Percentiles rank a stretch among this genome's conserved stretches.
Evolutionary conservation across 53 echinoderm and acorn worm genomes (phyloP).

Genomic region (Temnopleurus reevesii): DNA sequence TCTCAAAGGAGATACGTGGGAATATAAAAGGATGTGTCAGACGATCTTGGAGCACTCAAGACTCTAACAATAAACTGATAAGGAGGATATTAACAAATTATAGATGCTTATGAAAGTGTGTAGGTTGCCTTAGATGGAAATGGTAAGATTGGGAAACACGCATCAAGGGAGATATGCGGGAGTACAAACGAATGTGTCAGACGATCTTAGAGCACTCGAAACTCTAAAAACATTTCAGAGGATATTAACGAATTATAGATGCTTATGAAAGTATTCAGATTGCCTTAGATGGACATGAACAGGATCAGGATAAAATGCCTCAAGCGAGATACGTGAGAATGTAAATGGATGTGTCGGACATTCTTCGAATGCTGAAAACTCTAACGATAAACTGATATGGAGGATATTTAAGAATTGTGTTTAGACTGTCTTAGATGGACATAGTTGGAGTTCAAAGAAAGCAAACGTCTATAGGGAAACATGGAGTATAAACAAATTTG

Average conservation of each 20-base stretch:
- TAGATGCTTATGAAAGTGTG: slow-evolving; percentile 94
- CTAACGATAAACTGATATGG: too few relatives aligned
- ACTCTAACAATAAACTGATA: not conserved
- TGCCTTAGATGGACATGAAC: slow-evolving; percentile 96
- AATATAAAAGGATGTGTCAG: slow-evolving; percentile 89
- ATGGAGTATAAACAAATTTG: too few relatives aligned
- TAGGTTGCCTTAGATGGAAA: slow-evolving; percentile 89
- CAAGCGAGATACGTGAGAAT: slow-evolving; percentile 94
- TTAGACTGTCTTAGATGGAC: too few relatives aligned
- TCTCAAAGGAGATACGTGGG: slow-evolving; percentile 98
- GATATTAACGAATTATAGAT: slow-evolving; percentile 77
- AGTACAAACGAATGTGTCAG: slow-evolving; percentile 88
- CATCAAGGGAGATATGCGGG: slow-evolving; percentile 94
- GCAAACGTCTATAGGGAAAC: too few relatives aligned
- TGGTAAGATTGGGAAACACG: slow-evolving; percentile 87
- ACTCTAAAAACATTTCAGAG: too few relatives aligned
- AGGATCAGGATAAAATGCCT: slow-evolving; percentile 84
- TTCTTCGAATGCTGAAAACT: slow-evolving; percentile 59
- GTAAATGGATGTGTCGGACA: slow-evolving; percentile 81
- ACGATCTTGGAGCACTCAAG: slow-evolving; percentile 68
- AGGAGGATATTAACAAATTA: slow-evolving; percentile 65
- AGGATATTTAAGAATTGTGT: slow-evolving; percentile 72
- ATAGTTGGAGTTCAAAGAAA: too few relatives aligned
- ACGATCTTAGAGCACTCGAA: slow-evolving; percentile 62
- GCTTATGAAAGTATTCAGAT: slow-evolving; percentile 86